Evolutionary conservation across 92 coral and sea anemone genomes (phyloP), one percentile per base, ranked within the genome.

Genomic region (Zoanthus solanderi): DNA sequence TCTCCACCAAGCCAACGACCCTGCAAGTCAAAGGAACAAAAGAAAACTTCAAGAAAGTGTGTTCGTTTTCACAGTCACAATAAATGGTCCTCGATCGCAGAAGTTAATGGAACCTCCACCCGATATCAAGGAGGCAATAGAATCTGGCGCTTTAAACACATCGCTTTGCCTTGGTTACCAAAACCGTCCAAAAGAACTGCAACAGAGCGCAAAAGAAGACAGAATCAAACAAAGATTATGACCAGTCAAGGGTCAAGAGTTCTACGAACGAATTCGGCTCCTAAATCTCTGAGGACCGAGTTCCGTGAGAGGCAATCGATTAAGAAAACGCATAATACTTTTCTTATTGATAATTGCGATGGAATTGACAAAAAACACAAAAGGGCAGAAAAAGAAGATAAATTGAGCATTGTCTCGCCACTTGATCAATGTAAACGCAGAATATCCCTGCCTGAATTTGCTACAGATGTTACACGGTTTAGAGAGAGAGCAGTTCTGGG

Each of bases 151-250:
- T 94, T 94, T 73, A 92, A 89, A 44, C 88, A 91, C 60, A 90
- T 94, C 42, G 90, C 98, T 7, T 90, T 94, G 11, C 96, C 96
- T 29, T 94, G 98, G 98, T 93, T 91, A 15, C 89, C 90, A 28
- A 94, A 93, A 65, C 93, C 95, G n/a, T 85, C 90, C 83, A 75
- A 86, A 88, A 84, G 63, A 67, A 29, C 79, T 54, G 73, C 92
- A 46, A 34, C 6, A 53, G 91, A 66, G 5, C 75, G 52, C 13
- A 61, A 32, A 47, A 73, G 71, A 28, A 54, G 17, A 57, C 76
- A 84, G n/a, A 84, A 72, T 31, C 65, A 50, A 56, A 17, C 44
- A 6, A 72, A 14, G 46, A 78, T 42, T 1, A 14, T 78, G 7
- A 42, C 78, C n/a, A 78, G 37, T 34, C 56, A 72, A 23, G 88